A percentile compares a stretch with the other conserved stretches of the same genome.
Conservation (phyloP, 2,797 vertebrate species). For the Melanitta fusca region DNA sequence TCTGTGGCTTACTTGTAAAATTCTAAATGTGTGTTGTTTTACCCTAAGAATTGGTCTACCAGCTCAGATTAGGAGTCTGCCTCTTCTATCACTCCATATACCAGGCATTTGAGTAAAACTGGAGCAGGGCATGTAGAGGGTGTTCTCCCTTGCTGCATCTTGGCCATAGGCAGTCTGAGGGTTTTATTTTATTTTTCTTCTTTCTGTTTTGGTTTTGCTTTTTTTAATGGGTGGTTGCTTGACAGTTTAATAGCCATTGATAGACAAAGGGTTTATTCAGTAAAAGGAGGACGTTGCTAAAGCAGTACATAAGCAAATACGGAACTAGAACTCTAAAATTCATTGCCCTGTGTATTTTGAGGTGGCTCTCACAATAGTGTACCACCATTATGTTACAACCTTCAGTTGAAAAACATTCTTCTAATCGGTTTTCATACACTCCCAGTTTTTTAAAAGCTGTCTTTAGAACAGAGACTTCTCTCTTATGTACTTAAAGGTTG, state of each 20-base stretch:
- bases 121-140: rapidly evolving
- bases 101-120: neutral
- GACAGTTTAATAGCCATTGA: neutral
- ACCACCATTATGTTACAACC: neutral
- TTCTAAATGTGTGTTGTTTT: rapidly evolving
- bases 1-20: neutral
- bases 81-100: neutral
- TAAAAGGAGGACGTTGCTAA: neutral
- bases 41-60: neutral
- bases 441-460: neutral
- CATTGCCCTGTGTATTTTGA: neutral
- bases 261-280: neutral
- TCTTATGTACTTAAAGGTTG: neutral
- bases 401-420: neutral
- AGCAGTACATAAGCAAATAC: neutral
- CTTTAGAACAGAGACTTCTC: neutral
- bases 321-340: neutral
- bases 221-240: neutral
- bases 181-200: neutral
- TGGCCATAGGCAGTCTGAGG: neutral
- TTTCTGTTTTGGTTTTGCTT: neutral
- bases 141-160: neutral
- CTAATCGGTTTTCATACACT: neutral
- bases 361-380: neutral
- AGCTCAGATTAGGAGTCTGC: neutral